phyloP scores from a whole-genome alignment of 1,140 invertebrate genomes.

The Scaptomyza hsui region DNA sequence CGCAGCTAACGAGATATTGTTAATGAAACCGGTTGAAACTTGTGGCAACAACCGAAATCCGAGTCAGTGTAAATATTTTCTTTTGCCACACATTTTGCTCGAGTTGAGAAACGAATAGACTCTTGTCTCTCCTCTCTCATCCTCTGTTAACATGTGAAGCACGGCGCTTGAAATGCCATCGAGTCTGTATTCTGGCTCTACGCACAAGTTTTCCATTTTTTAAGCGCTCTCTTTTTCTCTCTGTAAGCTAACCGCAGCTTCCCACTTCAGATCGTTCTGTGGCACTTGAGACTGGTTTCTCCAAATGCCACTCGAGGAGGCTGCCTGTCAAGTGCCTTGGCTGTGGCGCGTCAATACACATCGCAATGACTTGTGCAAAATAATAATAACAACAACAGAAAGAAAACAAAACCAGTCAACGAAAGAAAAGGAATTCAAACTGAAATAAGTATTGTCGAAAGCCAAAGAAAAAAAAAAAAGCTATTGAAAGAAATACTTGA shows the following conservation, averaged over 20 bases:
- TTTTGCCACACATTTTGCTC: slow-evolving; percentile 44
- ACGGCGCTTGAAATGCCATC: slow-evolving; percentile 69
- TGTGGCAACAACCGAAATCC: slow-evolving; percentile 35
- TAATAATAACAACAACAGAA: slow-evolving; percentile 39
- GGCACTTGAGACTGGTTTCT: slow-evolving; percentile 78
- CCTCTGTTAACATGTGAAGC: slow-evolving; percentile 55
- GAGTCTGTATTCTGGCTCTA: slow-evolving; percentile 18
- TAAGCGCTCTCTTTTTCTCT: neutral
- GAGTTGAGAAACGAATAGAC: slow-evolving; percentile 9
- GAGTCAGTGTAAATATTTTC: slow-evolving; percentile 46
- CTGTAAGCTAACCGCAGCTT: slow-evolving; percentile 26
- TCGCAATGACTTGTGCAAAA: slow-evolving; percentile 72
- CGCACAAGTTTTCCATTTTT: slow-evolving; percentile 22
- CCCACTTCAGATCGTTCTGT: slow-evolving; percentile 69
- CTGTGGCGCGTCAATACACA: slow-evolving; percentile 63
- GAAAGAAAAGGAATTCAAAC: slow-evolving; percentile 26
- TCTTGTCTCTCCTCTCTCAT: slow-evolving; percentile 10
- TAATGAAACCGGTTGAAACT: slow-evolving; percentile 63
- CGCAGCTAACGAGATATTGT: slow-evolving; percentile 30
- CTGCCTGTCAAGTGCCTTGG: slow-evolving; percentile 74
- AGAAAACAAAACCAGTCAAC: slow-evolving; percentile 5
- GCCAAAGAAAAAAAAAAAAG: neutral
- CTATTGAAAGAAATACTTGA: slow-evolving; percentile 36
- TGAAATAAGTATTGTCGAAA: slow-evolving; percentile 17
- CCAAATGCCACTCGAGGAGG: slow-evolving; percentile 76